These are phyloP conservation scores for Sterrhoptilus dennistouni DNA, from an alignment of 2,113 vertebrate species.

Conservation along the genomic window DNA sequence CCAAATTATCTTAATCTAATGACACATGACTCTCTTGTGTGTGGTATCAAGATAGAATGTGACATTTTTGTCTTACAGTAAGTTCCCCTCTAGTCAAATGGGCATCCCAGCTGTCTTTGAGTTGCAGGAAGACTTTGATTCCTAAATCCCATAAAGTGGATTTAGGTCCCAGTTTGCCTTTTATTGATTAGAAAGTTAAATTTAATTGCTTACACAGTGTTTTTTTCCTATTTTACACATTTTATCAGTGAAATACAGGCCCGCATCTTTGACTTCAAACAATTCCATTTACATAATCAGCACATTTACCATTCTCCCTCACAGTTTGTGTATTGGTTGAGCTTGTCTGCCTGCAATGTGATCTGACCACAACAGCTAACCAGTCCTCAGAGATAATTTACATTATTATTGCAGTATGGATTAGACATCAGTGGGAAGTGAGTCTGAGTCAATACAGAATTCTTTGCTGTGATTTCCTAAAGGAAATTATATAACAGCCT, in stretches of 20 bases:
- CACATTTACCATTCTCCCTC: slow-evolving; percentile 21
- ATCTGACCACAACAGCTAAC: background rate
- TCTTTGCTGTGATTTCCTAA: slow-evolving; percentile 13
- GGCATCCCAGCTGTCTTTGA: slow-evolving; percentile 25
- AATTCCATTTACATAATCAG: slow-evolving; percentile 55
- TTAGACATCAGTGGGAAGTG: background rate
- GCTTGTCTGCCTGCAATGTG: slow-evolving; percentile 4
- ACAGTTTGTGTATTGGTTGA: background rate
- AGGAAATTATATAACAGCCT: slow-evolving; percentile 21
- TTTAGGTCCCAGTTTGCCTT: slow-evolving; percentile 50
- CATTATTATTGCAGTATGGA: slow-evolving; percentile 55
- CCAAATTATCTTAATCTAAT: background rate
- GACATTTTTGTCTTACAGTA: background rate
- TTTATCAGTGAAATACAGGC: slow-evolving; percentile 64
- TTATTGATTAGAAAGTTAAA: slow-evolving; percentile 63
- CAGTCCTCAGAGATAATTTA: slow-evolving; percentile 38
- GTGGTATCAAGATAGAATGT: background rate
- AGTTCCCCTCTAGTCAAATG: background rate
- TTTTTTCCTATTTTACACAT: slow-evolving; percentile 9
- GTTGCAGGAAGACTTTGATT: slow-evolving; percentile 49
- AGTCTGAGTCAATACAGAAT: background rate
- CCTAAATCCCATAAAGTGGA: slow-evolving; percentile 54
- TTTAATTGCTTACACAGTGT: slow-evolving; percentile 44
- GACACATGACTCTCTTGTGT: background rate
- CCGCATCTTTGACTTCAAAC: slow-evolving; percentile 51